phyloP scores from a whole-genome alignment of 2,113 vertebrate species.

The Miniopterus natalensis region DNA sequence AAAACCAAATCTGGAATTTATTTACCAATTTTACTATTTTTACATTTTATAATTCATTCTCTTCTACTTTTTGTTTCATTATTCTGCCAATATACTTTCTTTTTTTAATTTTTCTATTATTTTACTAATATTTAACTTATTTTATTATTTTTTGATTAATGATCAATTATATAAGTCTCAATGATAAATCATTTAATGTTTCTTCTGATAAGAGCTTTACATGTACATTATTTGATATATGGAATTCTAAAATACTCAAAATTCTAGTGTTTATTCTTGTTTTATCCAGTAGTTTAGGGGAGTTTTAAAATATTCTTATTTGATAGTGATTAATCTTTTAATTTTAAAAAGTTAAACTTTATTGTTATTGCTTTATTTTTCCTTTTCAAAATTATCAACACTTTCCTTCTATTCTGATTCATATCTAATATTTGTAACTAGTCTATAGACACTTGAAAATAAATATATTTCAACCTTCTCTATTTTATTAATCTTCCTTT shows the following conservation, averaged over 20 bases:
- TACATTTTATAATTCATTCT: not conserved
- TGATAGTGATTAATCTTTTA: not conserved
- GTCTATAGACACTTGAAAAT: not conserved
- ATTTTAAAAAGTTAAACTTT: not conserved
- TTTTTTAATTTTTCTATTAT: not conserved
- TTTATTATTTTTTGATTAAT: conserved; percentile 4
- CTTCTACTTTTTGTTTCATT: conserved; percentile 11
- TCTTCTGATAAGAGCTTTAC: not conserved
- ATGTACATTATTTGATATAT: not conserved
- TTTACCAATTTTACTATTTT: conserved; percentile 4
- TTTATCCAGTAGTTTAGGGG: not conserved
- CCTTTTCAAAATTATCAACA: not conserved
- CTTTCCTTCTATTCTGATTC: not conserved
- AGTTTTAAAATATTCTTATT: not conserved
- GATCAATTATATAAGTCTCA: not conserved
- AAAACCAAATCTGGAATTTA: not conserved
- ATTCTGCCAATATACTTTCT: not conserved
- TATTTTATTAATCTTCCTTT: conserved; percentile 20
- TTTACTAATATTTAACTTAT: not conserved
- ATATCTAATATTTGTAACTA: not conserved
- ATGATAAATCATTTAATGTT: not conserved
- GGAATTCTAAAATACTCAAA: not conserved
- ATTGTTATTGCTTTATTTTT: not conserved
- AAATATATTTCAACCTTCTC: not conserved
- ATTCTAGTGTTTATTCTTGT: not conserved